Conservation (phyloP, 2,797 vertebrate genomes). For the Loris lydekkerianus region DNA sequence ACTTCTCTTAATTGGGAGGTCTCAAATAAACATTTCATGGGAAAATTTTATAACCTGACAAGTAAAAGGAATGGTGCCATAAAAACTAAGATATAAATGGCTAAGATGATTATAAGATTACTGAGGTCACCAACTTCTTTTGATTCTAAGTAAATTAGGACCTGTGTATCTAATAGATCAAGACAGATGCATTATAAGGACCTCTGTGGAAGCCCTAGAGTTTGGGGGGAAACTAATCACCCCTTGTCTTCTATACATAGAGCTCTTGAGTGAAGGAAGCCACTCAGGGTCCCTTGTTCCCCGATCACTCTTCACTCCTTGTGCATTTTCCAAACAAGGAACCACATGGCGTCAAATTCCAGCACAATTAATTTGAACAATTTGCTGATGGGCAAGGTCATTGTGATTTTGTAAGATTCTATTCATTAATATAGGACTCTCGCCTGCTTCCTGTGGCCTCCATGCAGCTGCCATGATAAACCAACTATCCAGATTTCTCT, state of each 20-base stretch:
- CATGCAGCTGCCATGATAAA: slow-evolving; percentile 10
- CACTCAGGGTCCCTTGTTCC: not conserved
- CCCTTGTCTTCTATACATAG: slow-evolving; percentile 16
- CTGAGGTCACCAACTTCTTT: not conserved
- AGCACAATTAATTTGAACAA: not conserved
- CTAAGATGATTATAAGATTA: slow-evolving; percentile 12
- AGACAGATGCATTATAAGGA: not conserved
- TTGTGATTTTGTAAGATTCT: not conserved
- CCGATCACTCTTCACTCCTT: not conserved
- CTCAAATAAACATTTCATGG: not conserved
- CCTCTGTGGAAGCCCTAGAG: not conserved
- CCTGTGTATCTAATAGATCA: not conserved
- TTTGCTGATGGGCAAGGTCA: not conserved
- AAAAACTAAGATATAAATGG: not conserved
- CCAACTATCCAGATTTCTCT: not conserved
- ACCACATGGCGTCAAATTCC: not conserved
- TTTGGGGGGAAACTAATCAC: slow-evolving; percentile 5
- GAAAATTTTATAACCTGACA: not conserved
- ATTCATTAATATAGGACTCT: not conserved
- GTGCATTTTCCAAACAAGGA: slow-evolving; percentile 38
- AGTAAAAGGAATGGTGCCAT: not conserved
- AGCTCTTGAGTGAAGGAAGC: not conserved
- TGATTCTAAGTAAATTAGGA: slow-evolving; percentile 24
- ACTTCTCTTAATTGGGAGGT: slow-evolving; percentile 15
- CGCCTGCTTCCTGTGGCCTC: not conserved